These are phyloP conservation scores for Crotalus viridis DNA, from an alignment of 2,113 vertebrate genomes.

Conservation along the genomic window DNA sequence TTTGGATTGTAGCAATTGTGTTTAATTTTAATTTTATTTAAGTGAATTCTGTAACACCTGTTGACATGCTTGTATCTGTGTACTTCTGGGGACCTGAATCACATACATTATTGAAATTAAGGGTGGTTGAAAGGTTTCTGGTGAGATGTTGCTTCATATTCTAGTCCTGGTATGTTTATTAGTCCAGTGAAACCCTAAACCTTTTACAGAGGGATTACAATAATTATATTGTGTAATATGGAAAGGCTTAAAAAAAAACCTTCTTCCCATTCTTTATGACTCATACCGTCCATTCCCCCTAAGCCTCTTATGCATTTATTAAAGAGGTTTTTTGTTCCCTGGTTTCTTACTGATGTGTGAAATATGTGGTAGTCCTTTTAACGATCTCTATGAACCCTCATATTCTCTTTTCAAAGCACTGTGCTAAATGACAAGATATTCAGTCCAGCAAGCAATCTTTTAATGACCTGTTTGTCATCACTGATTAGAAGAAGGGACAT, in stretches of 20 bases:
- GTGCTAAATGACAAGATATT: background rate
- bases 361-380: accelerated
- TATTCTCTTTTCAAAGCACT: background rate
- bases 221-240: constrained; percentile 5
- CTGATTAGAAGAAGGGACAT: accelerated
- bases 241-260: background rate
- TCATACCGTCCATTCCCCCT: constrained; percentile 34
- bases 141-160: background rate
- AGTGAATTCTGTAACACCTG: background rate
- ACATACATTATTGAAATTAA: background rate
- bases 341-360: background rate
- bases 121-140: constrained; percentile 2
- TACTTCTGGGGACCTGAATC: background rate
- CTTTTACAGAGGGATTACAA: constrained; percentile 16
- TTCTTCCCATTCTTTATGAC: background rate
- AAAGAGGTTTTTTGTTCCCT: background rate
- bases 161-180: constrained; percentile 6
- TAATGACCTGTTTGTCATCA: background rate
- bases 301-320: constrained; percentile 30
- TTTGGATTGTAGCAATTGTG: background rate
- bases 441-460: background rate
- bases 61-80: background rate
- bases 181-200: constrained; percentile 10
- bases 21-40: constrained; percentile 1
- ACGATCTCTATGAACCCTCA: accelerated